Evolutionary conservation across 2,888 invertebrate species (phyloP).

Genomic region (Cantharis flavilabris): DNA sequence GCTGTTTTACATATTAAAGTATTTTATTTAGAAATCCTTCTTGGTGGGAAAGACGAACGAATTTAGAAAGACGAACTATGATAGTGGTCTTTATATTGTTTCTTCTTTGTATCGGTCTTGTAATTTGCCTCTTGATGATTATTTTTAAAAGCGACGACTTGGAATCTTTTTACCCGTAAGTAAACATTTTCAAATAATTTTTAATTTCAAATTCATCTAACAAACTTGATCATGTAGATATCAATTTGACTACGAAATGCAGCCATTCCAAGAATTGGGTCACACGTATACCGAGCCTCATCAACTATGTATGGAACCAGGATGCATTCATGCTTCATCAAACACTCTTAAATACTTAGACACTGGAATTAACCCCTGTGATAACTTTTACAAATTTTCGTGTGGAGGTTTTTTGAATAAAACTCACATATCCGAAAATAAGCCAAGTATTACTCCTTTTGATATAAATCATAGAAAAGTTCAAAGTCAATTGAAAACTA

Average conservation of each 20-base stretch:
- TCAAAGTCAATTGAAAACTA: constrained; percentile 70
- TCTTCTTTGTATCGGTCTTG: constrained; percentile 64
- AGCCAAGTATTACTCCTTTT: constrained; percentile 76
- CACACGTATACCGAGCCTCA: background rate
- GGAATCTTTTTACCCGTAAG: constrained; percentile 11
- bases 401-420: constrained; percentile 70
- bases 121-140: constrained; percentile 65
- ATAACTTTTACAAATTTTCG: constrained; percentile 80
- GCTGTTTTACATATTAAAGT: background rate
- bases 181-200: background rate
- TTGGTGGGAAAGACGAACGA: constrained; percentile 80
- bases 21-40: constrained; percentile 69
- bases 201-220: background rate
- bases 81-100: constrained; percentile 62
- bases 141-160: constrained; percentile 46
- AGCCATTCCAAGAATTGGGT: constrained; percentile 4
- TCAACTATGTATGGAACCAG: constrained; percentile 70
- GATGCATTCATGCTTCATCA: constrained; percentile 82
- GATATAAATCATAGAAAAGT: constrained; percentile 75
- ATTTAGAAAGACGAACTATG: constrained; percentile 72
- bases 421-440: constrained; percentile 79
- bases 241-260: constrained; percentile 5
- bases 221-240: background rate
- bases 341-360: constrained; percentile 64
- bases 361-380: constrained; percentile 72